These are phyloP conservation scores for Hippocampus comes DNA, from an alignment of 2,113 vertebrate genomes.

Conservation along the genomic window DNA sequence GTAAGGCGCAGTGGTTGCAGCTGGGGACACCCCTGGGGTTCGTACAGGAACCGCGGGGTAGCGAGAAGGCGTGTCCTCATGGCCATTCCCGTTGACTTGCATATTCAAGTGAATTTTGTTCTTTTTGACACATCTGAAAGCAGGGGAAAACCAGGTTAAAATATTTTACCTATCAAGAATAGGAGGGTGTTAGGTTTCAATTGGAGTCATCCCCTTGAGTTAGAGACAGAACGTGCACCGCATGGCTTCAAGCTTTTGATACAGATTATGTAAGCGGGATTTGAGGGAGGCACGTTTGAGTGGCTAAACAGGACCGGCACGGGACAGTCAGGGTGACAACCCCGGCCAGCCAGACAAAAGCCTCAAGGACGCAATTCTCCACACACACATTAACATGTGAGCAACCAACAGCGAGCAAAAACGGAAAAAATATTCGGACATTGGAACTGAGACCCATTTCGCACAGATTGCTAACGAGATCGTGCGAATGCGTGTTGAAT, in stretches of 20 bases:
- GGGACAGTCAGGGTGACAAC: slow-evolving; percentile 26
- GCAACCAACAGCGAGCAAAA: not conserved
- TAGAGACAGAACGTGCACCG: not conserved
- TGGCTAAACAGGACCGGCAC: slow-evolving; percentile 42
- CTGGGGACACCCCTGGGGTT: slow-evolving; percentile 49
- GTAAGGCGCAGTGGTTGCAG: slow-evolving; percentile 59
- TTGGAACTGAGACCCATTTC: slow-evolving; percentile 8
- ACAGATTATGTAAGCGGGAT: slow-evolving; percentile 34
- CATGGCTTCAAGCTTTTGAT: not conserved
- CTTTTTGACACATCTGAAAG: slow-evolving; percentile 80
- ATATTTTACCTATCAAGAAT: not conserved
- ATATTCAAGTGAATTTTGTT: slow-evolving; percentile 71
- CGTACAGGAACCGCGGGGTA: slow-evolving; percentile 61
- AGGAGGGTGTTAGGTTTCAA: too few relatives aligned
- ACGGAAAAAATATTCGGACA: not conserved
- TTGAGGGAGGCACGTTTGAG: slow-evolving; percentile 22
- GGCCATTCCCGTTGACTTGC: slow-evolving; percentile 69
- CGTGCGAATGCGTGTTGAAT: slow-evolving; percentile 9
- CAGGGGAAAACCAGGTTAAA: not conserved
- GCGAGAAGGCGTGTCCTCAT: slow-evolving; percentile 72
- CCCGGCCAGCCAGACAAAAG: slow-evolving; percentile 37
- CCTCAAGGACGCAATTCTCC: slow-evolving; percentile 16
- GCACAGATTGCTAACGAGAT: not conserved
- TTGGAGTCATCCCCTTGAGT: not conserved
- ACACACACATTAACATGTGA: slow-evolving; percentile 5